Evolutionary conservation across 1,140 invertebrate species (phyloP), one percentile per base, ranked within the genome.

Genomic region (Drosophila subobscura): DNA sequence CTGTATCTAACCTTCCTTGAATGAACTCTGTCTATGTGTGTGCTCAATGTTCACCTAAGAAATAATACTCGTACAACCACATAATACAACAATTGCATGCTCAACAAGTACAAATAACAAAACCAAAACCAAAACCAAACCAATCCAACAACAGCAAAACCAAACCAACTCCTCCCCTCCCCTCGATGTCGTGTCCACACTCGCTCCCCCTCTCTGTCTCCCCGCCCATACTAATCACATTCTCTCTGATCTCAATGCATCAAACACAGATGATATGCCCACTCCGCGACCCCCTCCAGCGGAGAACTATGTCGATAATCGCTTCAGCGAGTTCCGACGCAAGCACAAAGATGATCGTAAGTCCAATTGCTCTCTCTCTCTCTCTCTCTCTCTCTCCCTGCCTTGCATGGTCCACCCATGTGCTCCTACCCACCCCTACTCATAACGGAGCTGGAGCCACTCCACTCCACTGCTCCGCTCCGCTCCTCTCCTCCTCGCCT

Each of bases 311-410:
- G 75, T 91, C 72, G 90, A 91, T 80, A 91, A 72, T 89, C 90
- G 89, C 56, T 85, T 79, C 47, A 91, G 89, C 77, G 90, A 91
- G 64, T 91, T 90, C 70, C 89, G 91, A 49, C 85, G 91, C 45
- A 92, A 92, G 59, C 91, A 92, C 72, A 91, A 92, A 83, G 79
- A 89, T 67, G 91, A 92, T 77, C 83, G 91, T 92, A 92, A 92
- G 91, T 91, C 16, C 16, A 20, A 20, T 20, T 20, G 16, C 16
- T 20, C 37, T 27, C 20, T 2, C 12, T 6, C 47, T 54, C 42
- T 37, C 41, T 53, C 54, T 52, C 52, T 23, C 47, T 56, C 40
- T 25, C 40, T 55, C 42, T 51, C 60, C 45, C 60, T 56, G 59
- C 70, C 49, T 64, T 79, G 76, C 80, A 85, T 85, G 78, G 65